phyloP scores from a whole-genome alignment of 1,140 invertebrate genomes.

The Lordiphosa stackelbergi region DNA sequence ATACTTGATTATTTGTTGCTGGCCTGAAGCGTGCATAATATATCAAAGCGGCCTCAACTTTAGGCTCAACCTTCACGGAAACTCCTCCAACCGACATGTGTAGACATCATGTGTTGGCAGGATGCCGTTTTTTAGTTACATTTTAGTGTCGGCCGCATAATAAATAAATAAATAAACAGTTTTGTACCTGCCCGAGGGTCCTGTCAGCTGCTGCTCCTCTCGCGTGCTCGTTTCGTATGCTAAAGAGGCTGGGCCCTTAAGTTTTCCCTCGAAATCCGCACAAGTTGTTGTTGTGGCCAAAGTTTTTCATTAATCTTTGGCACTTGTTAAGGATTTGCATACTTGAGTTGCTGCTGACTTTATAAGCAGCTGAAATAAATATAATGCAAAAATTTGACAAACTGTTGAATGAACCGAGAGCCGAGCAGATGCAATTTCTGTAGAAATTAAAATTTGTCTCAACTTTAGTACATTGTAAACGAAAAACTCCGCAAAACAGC shows the following conservation, averaged over 20 bases:
- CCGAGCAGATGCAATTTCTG: background rate
- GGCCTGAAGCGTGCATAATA: conserved; percentile 74
- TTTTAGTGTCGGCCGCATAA: conserved; percentile 72
- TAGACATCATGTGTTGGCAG: conserved; percentile 64
- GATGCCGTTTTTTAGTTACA: conserved; percentile 62
- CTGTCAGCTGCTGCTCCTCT: conserved; percentile 41
- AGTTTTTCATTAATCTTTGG: conserved; percentile 72
- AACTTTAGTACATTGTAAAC: too few species aligned
- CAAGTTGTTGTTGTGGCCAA: conserved; percentile 30
- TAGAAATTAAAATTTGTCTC: too few species aligned
- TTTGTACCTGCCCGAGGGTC: conserved; percentile 17
- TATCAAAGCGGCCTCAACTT: conserved; percentile 68
- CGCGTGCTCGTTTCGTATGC: conserved; percentile 57
- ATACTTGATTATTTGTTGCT: conserved; percentile 75
- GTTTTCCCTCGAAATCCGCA: conserved; percentile 9
- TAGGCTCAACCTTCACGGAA: conserved; percentile 38
- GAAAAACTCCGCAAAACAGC: conserved; percentile 1
- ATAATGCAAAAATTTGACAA: conserved; percentile 27
- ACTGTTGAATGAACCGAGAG: conserved; percentile 14
- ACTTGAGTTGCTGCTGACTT: conserved; percentile 46
- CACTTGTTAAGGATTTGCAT: conserved; percentile 65
- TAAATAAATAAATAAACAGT: conserved; percentile 72
- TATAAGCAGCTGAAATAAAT: conserved; percentile 39
- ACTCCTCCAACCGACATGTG: conserved; percentile 44
- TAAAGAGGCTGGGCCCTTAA: conserved; percentile 49